Evolutionary conservation across 2,888 invertebrate species (phyloP), one percentile per base, ranked within the genome.

Genomic region (Ischnura elegans): DNA sequence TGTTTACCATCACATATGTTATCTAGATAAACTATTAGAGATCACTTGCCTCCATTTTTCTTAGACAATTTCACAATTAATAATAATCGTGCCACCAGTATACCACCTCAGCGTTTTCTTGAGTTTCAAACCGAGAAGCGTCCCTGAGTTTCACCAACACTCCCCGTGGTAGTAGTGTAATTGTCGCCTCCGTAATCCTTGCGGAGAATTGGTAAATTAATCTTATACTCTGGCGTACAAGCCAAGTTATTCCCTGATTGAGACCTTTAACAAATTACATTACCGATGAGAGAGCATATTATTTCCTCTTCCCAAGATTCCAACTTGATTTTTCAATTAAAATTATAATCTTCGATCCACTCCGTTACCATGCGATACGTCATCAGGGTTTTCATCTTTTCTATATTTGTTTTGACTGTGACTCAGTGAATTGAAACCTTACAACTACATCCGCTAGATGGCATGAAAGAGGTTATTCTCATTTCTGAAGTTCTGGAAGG

Each of bases 401-500:
- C 90, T 61, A 66, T 43, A 90, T 6, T 25, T 25, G 8, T 43
- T 61, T 45, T 66, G 90, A 16, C 61, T 43, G 90, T 90, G 90
- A 90, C 90, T 90, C 43, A 43, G 90, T 76, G 90, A 43, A 43
- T 61, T 61, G 90, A 61, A 55, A 90, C 43, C 43, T 90, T 90
- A 16, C 2, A 19, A 2, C 1, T 66, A 42, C 29, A 45, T 61
- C 90, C 90, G 90, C 90, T 61, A 90, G 90, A 61, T 90, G 90
- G 90, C 61, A n/a, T 61, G 43, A 25, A 43, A 43, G 61, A 25
- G 61, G 55, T 61, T 90, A 16, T 66, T 36, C 76, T 76, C 43
- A 61, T 66, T 90, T 90, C 90, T 90, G 90, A 66, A 90, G 66
- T 90, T 90, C 90, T 90, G 90, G 90, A 90, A 90, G 43, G 16